These are phyloP conservation scores for Lemur catta DNA, from an alignment of 2,797 vertebrate genomes.

Conservation along the genomic window DNA sequence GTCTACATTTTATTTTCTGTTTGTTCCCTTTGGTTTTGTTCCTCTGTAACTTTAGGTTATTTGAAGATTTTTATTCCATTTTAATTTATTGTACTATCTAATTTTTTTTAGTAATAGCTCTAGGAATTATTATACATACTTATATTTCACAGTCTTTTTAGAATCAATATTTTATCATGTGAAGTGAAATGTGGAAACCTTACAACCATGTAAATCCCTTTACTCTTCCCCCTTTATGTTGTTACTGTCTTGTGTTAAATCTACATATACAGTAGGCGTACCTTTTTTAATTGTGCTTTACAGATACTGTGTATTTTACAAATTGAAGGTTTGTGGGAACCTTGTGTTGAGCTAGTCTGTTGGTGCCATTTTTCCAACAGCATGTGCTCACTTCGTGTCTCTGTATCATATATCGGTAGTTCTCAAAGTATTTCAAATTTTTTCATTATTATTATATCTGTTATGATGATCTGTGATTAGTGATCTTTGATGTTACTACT, in stretches of 20 bases:
- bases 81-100: background rate
- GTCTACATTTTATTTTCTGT: conserved; percentile 16
- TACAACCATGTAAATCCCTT: background rate
- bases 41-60: background rate
- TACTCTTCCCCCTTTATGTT: background rate
- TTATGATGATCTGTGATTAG: background rate
- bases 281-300: background rate
- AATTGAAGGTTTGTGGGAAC: background rate
- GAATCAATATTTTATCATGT: background rate
- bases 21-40: background rate
- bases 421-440: background rate
- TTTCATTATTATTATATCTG: background rate
- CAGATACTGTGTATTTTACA: background rate
- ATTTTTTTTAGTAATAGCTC: background rate
- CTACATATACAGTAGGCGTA: background rate
- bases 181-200: conserved; percentile 6
- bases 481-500: background rate
- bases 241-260: background rate
- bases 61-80: background rate
- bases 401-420: background rate
- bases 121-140: background rate
- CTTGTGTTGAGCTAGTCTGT: background rate
- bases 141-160: background rate
- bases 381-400: background rate
- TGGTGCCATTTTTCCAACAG: background rate